Evolutionary conservation across 2,888 invertebrate genomes (phyloP).

Genomic region (Zaprionus bogoriensis): DNA sequence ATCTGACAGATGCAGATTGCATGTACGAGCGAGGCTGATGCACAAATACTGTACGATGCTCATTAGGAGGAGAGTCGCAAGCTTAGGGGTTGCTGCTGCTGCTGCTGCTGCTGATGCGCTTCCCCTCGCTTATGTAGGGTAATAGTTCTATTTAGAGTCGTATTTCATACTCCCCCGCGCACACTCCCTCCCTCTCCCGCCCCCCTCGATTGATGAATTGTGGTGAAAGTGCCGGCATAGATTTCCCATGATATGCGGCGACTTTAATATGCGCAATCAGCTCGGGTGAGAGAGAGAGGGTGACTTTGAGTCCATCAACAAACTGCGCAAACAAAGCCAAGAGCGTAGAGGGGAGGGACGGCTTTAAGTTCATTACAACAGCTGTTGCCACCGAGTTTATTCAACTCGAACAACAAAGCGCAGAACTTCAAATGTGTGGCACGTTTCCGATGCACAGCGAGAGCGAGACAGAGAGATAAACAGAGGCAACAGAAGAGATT

Average conservation of each 20-base stretch:
- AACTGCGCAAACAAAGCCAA: too few species aligned
- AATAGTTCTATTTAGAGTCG: constrained; percentile 35
- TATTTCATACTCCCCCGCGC: constrained; percentile 33
- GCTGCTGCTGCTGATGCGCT: not conserved
- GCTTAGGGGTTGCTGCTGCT: constrained; percentile 41
- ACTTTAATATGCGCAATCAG: constrained; percentile 51
- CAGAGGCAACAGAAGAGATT: too few species aligned
- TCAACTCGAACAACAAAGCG: constrained; percentile 56
- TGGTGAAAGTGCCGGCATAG: constrained; percentile 64
- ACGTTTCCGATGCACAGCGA: constrained; percentile 39
- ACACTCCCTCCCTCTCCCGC: constrained; percentile 42
- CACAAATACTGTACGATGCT: constrained; percentile 6
- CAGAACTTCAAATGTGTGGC: constrained; percentile 35
- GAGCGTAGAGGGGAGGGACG: constrained; percentile 14
- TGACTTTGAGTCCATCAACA: constrained; percentile 31
- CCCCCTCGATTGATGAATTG: constrained; percentile 20
- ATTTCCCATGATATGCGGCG: constrained; percentile 29
- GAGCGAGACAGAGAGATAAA: not conserved
- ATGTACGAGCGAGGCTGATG: not conserved
- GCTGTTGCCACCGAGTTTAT: constrained; percentile 56
- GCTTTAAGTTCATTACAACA: constrained; percentile 46
- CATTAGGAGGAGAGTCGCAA: constrained; percentile 18
- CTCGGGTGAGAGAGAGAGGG: too few species aligned
- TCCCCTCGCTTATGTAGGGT: constrained; percentile 56
- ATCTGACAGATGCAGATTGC: constrained; percentile 47